Conservation (phyloP, 2,113 vertebrate species). For the Erythrocercus mccallii region DNA sequence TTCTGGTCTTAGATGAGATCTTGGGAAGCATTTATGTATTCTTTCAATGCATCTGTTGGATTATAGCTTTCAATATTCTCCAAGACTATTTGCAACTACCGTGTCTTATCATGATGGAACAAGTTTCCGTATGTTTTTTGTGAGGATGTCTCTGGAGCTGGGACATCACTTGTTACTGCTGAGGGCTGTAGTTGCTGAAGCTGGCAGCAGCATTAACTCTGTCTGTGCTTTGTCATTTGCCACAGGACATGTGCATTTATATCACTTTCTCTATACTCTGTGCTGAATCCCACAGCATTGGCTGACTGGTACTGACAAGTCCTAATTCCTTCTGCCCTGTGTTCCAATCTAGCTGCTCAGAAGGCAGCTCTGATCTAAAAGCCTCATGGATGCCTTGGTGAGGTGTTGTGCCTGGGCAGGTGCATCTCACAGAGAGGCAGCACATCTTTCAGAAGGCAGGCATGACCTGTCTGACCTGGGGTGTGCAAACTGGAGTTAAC, state of each 20-base stretch:
- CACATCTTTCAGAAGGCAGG: background rate
- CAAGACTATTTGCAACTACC: background rate
- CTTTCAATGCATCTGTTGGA: background rate
- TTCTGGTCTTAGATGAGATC: background rate
- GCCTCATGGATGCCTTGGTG: fast-evolving
- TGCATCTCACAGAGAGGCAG: background rate
- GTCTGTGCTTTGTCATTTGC: background rate
- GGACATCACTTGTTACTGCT: background rate
- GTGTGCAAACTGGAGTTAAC: background rate
- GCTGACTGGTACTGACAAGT: background rate
- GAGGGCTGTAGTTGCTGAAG: background rate
- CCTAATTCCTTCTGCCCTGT: background rate
- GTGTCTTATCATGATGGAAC: background rate
- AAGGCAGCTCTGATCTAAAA: background rate
- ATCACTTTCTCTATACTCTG: background rate
- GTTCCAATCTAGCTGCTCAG: background rate
- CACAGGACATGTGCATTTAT: background rate
- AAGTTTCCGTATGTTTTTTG: background rate
- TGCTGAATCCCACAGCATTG: background rate
- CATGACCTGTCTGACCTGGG: fast-evolving
- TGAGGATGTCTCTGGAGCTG: background rate
- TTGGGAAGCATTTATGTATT: slow-evolving; percentile 8
- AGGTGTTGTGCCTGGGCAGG: background rate
- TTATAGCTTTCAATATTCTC: background rate
- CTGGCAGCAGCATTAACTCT: background rate